Base-by-base conservation (phyloP, 2,888 invertebrate species). In the Perithous albicinctus region DNA sequence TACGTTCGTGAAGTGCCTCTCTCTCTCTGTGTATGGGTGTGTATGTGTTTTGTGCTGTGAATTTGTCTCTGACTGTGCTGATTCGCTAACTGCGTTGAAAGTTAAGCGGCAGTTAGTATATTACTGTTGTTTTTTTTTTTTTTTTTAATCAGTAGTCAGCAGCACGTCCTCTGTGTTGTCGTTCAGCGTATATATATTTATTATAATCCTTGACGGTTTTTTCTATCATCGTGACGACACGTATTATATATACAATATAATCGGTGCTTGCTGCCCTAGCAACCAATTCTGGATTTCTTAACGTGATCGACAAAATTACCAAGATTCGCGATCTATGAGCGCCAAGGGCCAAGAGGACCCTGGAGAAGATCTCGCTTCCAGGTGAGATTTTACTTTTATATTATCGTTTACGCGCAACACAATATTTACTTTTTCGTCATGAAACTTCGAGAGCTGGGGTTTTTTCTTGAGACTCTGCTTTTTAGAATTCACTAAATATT, bases 291-390 rank as follows among this genome's bases (percentile, higher is more conserved):
- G 77, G 77, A 81, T 77, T 69, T 63, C 8, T 74, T 59, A 38
- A 74, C 46, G 78, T 64, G 78, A 69, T 56, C 64, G 81, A 69
- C 85, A 89, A 89, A 87, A 89, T 89, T 88, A 78, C 82, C 84
- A 89, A 84, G 86, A 90, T 89, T 90, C 85, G 84, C 88, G 87
- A 91, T 92, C 92, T 92, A 92, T 92, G 92, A 92, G 87, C 91
- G 87, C 89, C 85, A 91, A 92, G 92, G 90, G 90, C 89, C 91
- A 91, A 90, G 90, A 88, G 88, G 92, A 92, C 92, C 92, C 92
- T 92, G 92, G 91, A 87, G 92, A 92, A 91, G 91, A 92, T 87
- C 91, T 90, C 86, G 87, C 89, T 89, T 92, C 92, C 92, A 92
- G 92, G 92, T 92, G 86, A n/a, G n/a, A n/a, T n/a, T n/a, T n/a